Base-by-base conservation (phyloP, 2,113 vertebrate genomes). In the Cricetomys ansorgei region DNA sequence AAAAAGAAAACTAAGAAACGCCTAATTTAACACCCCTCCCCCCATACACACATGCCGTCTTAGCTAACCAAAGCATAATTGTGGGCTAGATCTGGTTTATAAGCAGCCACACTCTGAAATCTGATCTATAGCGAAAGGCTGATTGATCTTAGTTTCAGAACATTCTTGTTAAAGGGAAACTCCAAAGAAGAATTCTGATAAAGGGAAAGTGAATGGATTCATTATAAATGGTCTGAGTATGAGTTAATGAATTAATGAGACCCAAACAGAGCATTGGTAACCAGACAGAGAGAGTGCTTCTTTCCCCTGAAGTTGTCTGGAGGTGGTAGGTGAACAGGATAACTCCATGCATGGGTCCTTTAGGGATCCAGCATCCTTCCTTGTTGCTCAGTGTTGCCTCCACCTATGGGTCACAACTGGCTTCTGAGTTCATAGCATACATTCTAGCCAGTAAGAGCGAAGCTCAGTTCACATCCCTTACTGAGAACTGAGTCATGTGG, bases 161-260 rank as follows among this genome's bases (percentile, higher is more conserved):
- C 1, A n/a, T 90, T 83, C 53, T 89, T 88, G 84, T 73, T 92
- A 50, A 57, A 85, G 69, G 25, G 65, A 57, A 88, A 37, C 40
- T 94, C 86, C 43, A 89, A 92, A 92, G 81, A 91, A 77, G n/a
- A 92, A 80, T 55, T 92, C 48, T 88, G 88, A 91, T 70, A 70
- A 80, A 80, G 12, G 40, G 25, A 79, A 85, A 19, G 37, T 17
- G 34, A 15, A 45, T 50, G 8, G 55, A 31, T 37, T 80, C 84
- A 13, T 88, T 83, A 89, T 7, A 67, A 65, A 34, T 37, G 73
- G 72, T n/a, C 55, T 13, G 37, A 72, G 59, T 31, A 16, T 37
- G 34, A 53, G 53, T 90, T 84, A 65, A 73, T 85, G 88, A 91
- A 67, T 48, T 64, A 37, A 79, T 23, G 50, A 12, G 19, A 25